Evolutionary conservation across 2,888 invertebrate genomes (phyloP).

Genomic region (Aphrophora alni): DNA sequence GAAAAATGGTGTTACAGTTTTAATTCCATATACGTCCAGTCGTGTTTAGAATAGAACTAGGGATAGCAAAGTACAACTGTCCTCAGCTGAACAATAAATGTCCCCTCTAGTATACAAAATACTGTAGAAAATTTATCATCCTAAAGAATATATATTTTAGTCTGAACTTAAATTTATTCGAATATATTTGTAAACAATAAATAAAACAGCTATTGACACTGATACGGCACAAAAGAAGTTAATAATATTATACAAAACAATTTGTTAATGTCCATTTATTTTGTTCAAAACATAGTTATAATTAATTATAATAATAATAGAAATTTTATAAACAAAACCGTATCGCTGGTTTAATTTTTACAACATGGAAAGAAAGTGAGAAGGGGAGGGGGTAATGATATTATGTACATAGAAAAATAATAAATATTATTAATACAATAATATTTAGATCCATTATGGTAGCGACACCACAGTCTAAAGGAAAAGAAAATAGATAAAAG

Average conservation of each 20-base stretch:
- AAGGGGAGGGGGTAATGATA: conserved; percentile 34
- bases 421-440: conserved; percentile 39
- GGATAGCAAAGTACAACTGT: too few species aligned
- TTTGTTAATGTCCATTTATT: conserved; percentile 4
- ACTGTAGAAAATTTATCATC: neutral
- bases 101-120: neutral
- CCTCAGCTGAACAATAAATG: too few species aligned
- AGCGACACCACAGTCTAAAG: neutral
- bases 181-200: conserved; percentile 2
- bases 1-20: neutral
- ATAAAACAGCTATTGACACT: neutral
- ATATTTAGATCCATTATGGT: conserved; percentile 27
- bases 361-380: conserved; percentile 20
- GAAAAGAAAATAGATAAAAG: neutral
- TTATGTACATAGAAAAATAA: conserved; percentile 39
- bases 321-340: conserved; percentile 6
- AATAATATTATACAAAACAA: conserved; percentile 2
- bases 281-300: conserved; percentile 5
- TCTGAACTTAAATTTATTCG: neutral
- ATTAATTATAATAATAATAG: neutral
- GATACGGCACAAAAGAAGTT: neutral
- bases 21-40: neutral
- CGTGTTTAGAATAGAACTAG: too few species aligned
- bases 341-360: neutral
- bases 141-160: neutral